Conservation (phyloP, 2,888 invertebrate species). For the Nemurella pictetii region DNA sequence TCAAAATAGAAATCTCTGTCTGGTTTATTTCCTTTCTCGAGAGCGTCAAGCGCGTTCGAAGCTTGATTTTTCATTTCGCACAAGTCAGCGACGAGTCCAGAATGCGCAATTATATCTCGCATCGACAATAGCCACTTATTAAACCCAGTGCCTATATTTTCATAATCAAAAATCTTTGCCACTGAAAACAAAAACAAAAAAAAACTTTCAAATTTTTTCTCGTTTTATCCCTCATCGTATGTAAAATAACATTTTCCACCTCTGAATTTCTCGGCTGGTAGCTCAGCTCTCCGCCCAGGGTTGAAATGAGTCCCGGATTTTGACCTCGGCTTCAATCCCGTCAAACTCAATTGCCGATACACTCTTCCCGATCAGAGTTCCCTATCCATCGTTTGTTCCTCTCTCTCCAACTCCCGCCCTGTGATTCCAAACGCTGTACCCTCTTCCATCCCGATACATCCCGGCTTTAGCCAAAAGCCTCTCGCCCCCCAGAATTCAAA, state of each 20-base stretch:
- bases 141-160: neutral
- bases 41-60: neutral
- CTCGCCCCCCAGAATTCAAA: neutral
- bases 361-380: constrained; percentile 1
- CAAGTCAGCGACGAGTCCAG: neutral
- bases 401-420: neutral
- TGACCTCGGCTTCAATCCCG: constrained; percentile 2
- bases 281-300: neutral
- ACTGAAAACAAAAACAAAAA: neutral
- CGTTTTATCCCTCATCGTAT: neutral
- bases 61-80: neutral
- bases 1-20: neutral
- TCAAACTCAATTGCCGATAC: constrained; percentile 18
- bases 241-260: neutral
- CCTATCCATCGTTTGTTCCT: neutral
- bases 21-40: neutral
- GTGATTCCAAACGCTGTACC: neutral
- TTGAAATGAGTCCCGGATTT: constrained; percentile 11
- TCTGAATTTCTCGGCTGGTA: neutral
- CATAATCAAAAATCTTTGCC: neutral
- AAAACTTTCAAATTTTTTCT: neutral
- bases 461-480: neutral
- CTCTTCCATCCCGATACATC: neutral
- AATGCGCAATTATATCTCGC: neutral
- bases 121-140: neutral